Conservation (phyloP, 2,797 vertebrate species). For the Lacerta viridis region DNA sequence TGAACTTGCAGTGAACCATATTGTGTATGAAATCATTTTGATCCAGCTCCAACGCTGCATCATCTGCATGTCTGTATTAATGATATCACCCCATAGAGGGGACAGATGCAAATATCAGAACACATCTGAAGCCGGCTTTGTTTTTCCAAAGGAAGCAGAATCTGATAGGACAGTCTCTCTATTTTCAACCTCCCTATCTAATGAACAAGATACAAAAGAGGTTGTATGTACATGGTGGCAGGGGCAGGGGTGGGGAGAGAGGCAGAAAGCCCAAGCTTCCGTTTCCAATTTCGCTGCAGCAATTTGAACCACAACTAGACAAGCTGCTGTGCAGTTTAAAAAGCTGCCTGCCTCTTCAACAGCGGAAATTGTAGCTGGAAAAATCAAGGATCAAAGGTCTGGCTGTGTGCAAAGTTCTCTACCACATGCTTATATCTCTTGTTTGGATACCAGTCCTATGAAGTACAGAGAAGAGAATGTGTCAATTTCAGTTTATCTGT, state of each 20-base stretch:
- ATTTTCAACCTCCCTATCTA: background rate
- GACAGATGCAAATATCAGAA: background rate
- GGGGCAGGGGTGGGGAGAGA: background rate
- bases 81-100: constrained; percentile 36
- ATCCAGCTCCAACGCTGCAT: constrained; percentile 31
- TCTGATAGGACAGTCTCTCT: background rate
- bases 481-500: too few relatives aligned
- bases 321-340: background rate
- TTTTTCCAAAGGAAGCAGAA: background rate
- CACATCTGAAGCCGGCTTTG: background rate
- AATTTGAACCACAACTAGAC: background rate
- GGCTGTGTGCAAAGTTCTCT: background rate
- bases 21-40: constrained; percentile 33
- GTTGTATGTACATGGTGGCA: background rate
- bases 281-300: background rate
- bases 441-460: background rate
- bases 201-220: background rate
- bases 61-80: background rate
- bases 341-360: background rate
- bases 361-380: background rate
- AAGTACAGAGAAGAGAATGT: background rate
- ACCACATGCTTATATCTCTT: background rate
- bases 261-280: background rate
- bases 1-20: constrained; percentile 41
- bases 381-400: background rate